Evolutionary conservation across 2,888 invertebrate genomes (phyloP).

Genomic region (Cylindroiulus punctatus): DNA sequence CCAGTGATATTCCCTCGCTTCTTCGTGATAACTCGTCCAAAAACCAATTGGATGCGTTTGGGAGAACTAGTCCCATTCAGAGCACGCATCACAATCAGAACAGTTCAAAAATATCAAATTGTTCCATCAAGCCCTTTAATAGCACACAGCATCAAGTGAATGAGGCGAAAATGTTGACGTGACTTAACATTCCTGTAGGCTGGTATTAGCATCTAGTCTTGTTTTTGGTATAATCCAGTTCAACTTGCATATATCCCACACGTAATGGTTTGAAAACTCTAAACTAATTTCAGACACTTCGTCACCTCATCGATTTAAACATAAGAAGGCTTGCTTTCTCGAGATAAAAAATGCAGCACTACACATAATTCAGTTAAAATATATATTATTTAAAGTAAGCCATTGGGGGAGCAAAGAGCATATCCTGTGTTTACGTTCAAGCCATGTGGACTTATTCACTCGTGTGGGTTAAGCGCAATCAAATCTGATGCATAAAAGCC

Average conservation of each 20-base stretch:
- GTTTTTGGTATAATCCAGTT: too few relatives aligned
- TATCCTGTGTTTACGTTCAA: slow-evolving; percentile 17
- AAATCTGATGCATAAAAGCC: slow-evolving; percentile 20
- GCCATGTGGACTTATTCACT: slow-evolving; percentile 2
- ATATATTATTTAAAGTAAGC: slow-evolving; percentile 29
- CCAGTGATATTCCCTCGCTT: not conserved
- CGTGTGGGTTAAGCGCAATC: not conserved
- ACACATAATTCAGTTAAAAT: not conserved
- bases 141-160: too few relatives aligned
- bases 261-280: too few relatives aligned
- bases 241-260: too few relatives aligned
- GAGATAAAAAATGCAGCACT: not conserved
- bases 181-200: too few relatives aligned
- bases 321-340: not conserved
- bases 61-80: not conserved
- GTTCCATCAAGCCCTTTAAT: too few relatives aligned
- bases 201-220: too few relatives aligned
- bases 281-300: too few relatives aligned
- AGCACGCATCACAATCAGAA: not conserved
- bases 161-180: too few relatives aligned
- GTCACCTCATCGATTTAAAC: not conserved
- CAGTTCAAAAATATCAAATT: too few relatives aligned
- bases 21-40: not conserved
- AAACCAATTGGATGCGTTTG: not conserved
- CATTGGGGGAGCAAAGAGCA: not conserved